A percentile compares a stretch with the other conserved stretches of the same genome.
Conservation (phyloP, 2,797 vertebrate species). For the Channa striata region DNA sequence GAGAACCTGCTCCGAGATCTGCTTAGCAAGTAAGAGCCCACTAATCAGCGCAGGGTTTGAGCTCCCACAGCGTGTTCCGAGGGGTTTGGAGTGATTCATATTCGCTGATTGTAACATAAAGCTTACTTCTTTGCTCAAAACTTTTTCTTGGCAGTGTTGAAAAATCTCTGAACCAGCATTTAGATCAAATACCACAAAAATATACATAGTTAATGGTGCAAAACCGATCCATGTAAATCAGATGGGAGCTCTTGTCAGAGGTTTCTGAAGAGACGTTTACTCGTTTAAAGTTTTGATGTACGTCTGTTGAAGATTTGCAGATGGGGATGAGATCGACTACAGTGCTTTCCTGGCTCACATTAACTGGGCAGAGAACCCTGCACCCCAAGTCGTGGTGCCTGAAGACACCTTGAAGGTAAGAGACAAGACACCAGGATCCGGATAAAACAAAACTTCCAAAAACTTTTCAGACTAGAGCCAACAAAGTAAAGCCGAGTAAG, state of each 20-base stretch:
- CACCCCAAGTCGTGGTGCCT: slow-evolving; percentile 67
- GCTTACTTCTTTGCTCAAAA: slow-evolving; percentile 7
- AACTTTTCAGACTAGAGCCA: slow-evolving; percentile 20
- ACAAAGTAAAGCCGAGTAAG: slow-evolving; percentile 14
- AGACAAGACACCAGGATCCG: neutral
- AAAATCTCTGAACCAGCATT: slow-evolving; percentile 11
- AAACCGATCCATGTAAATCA: neutral
- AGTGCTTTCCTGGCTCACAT: slow-evolving; percentile 84
- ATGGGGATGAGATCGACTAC: slow-evolving; percentile 88
- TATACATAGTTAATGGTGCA: neutral
- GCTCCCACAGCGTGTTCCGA: neutral
- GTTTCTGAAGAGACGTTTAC: neutral
- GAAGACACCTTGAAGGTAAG: slow-evolving; percentile 84
- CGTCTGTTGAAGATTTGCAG: slow-evolving; percentile 84
- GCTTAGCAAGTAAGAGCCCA: slow-evolving; percentile 83
- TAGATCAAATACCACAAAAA: slow-evolving; percentile 1
- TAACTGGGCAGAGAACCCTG: slow-evolving; percentile 87
- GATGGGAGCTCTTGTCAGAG: neutral
- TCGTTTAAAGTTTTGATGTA: slow-evolving; percentile 20
- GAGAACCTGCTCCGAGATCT: slow-evolving; percentile 85
- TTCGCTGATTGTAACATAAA: slow-evolving; percentile 20
- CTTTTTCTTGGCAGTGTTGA: slow-evolving; percentile 19
- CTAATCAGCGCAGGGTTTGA: neutral
- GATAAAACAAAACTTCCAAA: neutral
- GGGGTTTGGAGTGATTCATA: slow-evolving; percentile 6